Percentiles rank a stretch among this genome's conserved stretches.
phyloP scores from a whole-genome alignment of 2,797 vertebrate species.

The Artibeus lituratus region DNA sequence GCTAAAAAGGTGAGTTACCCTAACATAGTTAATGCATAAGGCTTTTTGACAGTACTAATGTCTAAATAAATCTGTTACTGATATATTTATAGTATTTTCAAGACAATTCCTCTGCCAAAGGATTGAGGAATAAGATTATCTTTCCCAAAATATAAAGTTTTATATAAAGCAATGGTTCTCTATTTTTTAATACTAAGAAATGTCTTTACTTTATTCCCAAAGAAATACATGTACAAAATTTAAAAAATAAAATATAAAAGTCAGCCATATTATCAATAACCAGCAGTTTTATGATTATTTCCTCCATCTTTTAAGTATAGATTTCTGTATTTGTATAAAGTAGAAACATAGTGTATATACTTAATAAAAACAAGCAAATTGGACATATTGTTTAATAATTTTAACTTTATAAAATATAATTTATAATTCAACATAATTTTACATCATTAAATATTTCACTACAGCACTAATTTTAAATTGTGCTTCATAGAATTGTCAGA shows the following conservation, averaged over 20 bases:
- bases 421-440: neutral
- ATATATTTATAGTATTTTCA: neutral
- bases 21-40: neutral
- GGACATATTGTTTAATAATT: neutral
- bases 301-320: neutral
- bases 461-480: conserved; percentile 11
- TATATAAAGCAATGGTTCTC: conserved; percentile 21
- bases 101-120: neutral
- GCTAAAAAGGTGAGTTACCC: neutral
- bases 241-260: neutral
- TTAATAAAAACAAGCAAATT: conserved; percentile 23
- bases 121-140: neutral
- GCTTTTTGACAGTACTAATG: neutral
- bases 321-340: neutral
- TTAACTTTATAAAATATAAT: conserved; percentile 18
- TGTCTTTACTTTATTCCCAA: neutral
- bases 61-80: neutral
- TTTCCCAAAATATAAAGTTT: neutral
- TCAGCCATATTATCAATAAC: neutral
- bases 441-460: conserved; percentile 14
- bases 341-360: neutral
- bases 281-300: neutral
- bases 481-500: neutral
- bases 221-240: neutral
- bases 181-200: neutral